Conservation (phyloP, 1,140 invertebrate genomes). For the Streblospio benedicti region DNA sequence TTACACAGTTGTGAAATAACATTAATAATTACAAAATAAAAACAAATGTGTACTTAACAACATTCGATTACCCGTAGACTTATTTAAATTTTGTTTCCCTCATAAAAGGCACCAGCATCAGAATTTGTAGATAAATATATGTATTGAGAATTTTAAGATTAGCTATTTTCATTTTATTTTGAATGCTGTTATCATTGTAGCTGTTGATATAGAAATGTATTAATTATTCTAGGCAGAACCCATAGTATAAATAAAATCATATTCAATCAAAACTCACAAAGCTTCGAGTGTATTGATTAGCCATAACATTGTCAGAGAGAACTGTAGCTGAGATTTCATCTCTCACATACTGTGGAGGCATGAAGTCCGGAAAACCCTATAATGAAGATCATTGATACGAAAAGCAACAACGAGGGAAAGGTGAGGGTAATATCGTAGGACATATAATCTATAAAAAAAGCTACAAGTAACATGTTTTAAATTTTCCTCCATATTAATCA, state of each 20-base stretch:
- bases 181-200: background rate
- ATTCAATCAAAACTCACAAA: conserved; percentile 43
- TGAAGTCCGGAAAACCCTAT: conserved; percentile 87
- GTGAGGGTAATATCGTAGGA: too few relatives aligned
- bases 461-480: background rate
- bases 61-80: background rate
- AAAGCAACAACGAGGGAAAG: too few relatives aligned
- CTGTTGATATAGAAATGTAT: background rate
- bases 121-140: background rate
- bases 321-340: conserved; percentile 65
- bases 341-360: conserved; percentile 72
- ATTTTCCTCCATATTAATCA: background rate
- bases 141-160: background rate
- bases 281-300: conserved; percentile 76
- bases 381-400: conserved; percentile 9
- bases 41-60: background rate
- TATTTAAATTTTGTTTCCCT: background rate
- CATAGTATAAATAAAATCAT: background rate
- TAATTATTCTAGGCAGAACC: background rate
- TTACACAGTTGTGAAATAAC: background rate
- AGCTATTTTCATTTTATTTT: background rate
- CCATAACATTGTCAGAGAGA: conserved; percentile 60
- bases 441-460: background rate
- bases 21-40: conserved; percentile 6
- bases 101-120: background rate